Base-by-base conservation (phyloP, 2,888 invertebrate species). In the Spatulosminthurus flaviceps region DNA sequence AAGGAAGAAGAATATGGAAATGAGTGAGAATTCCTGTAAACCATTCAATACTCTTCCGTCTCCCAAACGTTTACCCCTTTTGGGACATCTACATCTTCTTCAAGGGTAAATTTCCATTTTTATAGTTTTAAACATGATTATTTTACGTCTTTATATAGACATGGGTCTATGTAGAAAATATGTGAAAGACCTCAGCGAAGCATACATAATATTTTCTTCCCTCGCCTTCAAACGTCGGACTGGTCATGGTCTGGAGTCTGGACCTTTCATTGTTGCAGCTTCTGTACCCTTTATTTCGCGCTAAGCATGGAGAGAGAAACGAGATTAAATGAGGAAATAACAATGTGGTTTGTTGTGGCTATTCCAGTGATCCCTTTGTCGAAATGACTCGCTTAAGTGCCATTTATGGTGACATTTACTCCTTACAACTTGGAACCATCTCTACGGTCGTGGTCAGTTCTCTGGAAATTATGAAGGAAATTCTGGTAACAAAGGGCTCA, bases 401-500 rank as follows among this genome's bases (percentile, higher is more conserved):
- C 43, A 84, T 76, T 43, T 85, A 82, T 71, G 85, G 85, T 51
- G 84, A 84, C 43, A 85, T 85, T 69, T 85, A 83, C 67, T 82
- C 79, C 42, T 82, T 85, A 28, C 82, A 82, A 34, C 82, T 85
- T 11, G 85, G 85, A 21, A 81, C 79, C 19, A 81, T 84, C n/a
- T 79, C 81, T 41, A 81, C 84, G 2, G 83, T 85, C 2, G 84
- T 85, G 22, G 84, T 85, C 75, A 85, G 80, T 70, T 84, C 84
- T 5, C 77, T 84, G 75, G 60, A 78, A n/a, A 79, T 84, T n/a
- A 85, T 84, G 66, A 81, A 83, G 61, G 80, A 83, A 74, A 77
- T 84, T 29, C 78, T 85, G 29, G 83, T 84, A n/a, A 83, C 81
- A 66, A 84, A 88, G 82, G 94, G 94, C 4, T 92, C 92, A 82